Base-by-base conservation (phyloP, 2,113 vertebrate species). In the Ameiurus melas region DNA sequence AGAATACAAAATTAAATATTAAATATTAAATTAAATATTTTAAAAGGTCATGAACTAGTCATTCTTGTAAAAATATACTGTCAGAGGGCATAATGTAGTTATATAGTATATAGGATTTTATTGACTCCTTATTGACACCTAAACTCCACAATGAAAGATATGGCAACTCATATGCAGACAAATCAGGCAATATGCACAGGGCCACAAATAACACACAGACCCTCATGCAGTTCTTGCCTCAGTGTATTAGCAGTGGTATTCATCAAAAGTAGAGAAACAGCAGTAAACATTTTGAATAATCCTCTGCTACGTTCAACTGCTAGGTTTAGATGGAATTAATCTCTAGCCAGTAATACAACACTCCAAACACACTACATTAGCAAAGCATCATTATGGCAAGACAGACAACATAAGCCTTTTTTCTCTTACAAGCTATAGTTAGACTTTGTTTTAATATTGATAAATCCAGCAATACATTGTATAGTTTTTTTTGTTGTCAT, bases 341-440 rank as follows among this genome's bases (percentile, higher is more conserved):
- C 19, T 84, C 27, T 17, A 83, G 33, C 80, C 39, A 82, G 17
- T 30, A 33, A 81, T 33, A 71, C 22, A 75, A 79, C 39, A 86
- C 30, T 81, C 14, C 33, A 87, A 82, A 25, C 78, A 82, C 64
- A 87, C 9, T n/a, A 71, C 68, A 79, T 20, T 30, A 87, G 86
- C 47, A 55, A 82, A 82, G 62, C 64, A 70, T 36, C 77, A 70
- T 39, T 43, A 25, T 27, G 27, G 6, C 25, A n/a, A 71, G 22
- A 25, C 62, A 58, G 30, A 81, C 20, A 70, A 66, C 30, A 64
- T 43, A 58, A 51, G 39, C 51, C 19, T 75, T 75, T 75, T 47
- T 77, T 77, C 36, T 47, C 22, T 77, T 39, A 10, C 70, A 73
- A 73, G 33, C 66, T 71, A 36, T 71, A 36, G 70, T 73, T 77